A percentile compares a stretch with the other conserved stretches of the same genome.
Evolutionary conservation across 2,113 vertebrate species (phyloP).

Genomic region (Chelonoidis abingdonii): DNA sequence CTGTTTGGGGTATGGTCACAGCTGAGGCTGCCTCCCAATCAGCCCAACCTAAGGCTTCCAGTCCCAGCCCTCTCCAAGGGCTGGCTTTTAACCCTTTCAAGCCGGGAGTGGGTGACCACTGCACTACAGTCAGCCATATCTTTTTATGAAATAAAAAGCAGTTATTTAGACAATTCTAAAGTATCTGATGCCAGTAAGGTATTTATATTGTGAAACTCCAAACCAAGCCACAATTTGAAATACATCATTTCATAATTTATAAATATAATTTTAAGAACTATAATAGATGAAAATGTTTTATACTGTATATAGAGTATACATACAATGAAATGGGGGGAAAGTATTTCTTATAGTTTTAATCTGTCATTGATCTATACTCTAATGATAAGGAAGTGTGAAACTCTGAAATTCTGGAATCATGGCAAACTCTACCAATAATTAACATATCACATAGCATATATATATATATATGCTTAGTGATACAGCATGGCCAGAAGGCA

Average conservation of each 20-base stretch:
- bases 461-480: too few species aligned
- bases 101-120: too few species aligned
- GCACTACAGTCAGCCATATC: background rate
- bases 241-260: background rate
- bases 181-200: background rate
- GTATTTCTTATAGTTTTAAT: background rate
- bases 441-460: background rate
- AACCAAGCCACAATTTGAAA: background rate
- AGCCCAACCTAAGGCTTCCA: too few species aligned
- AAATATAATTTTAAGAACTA: background rate
- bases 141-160: background rate
- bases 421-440: background rate
- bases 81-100: too few species aligned
- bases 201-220: background rate
- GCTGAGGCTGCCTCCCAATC: too few species aligned
- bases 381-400: background rate
- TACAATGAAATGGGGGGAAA: background rate
- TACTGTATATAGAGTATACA: background rate
- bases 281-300: background rate
- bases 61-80: too few species aligned
- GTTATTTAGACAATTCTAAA: background rate
- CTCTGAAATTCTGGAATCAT: background rate
- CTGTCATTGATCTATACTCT: background rate
- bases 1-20: too few species aligned
- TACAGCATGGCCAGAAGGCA: too few species aligned